Evolutionary conservation across 2,113 vertebrate genomes (phyloP).

Genomic region (Alligator mississippiensis): DNA sequence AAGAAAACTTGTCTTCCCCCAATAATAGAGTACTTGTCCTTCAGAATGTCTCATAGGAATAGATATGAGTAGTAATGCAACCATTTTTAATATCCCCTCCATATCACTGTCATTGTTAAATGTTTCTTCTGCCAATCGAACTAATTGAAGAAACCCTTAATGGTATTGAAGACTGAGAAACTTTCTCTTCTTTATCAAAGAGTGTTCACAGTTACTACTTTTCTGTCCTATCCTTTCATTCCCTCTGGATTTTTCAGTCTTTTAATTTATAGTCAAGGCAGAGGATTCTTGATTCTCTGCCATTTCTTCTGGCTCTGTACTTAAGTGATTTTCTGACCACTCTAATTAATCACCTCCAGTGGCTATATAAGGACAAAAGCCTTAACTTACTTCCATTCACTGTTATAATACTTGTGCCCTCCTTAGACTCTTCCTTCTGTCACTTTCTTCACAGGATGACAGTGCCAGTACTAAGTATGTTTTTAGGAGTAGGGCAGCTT

Average conservation of each 20-base stretch:
- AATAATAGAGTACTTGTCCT: not conserved
- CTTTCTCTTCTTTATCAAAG: not conserved
- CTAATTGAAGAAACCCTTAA: constrained; percentile 39
- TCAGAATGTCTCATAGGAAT: constrained; percentile 19
- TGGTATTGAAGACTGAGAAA: not conserved
- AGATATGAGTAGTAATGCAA: constrained; percentile 9
- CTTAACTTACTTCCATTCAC: not conserved
- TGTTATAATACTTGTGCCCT: not conserved
- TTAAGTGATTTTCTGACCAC: not conserved
- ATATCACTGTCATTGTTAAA: constrained; percentile 9
- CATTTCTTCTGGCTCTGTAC: not conserved
- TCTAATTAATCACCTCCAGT: not conserved
- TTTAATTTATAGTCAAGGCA: not conserved
- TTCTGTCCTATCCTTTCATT: not conserved
- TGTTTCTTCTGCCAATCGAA: constrained; percentile 11
- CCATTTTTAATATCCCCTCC: not conserved
- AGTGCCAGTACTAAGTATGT: not conserved
- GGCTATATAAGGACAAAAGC: not conserved
- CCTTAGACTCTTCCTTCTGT: not conserved
- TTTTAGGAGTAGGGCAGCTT: not conserved
- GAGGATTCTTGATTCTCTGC: not conserved
- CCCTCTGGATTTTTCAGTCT: not conserved
- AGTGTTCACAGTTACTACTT: not conserved
- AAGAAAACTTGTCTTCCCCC: not conserved
- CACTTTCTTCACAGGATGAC: not conserved